These are phyloP conservation scores for Zosterops pallidus DNA, from an alignment of 2,113 vertebrate genomes.

Conservation along the genomic window DNA sequence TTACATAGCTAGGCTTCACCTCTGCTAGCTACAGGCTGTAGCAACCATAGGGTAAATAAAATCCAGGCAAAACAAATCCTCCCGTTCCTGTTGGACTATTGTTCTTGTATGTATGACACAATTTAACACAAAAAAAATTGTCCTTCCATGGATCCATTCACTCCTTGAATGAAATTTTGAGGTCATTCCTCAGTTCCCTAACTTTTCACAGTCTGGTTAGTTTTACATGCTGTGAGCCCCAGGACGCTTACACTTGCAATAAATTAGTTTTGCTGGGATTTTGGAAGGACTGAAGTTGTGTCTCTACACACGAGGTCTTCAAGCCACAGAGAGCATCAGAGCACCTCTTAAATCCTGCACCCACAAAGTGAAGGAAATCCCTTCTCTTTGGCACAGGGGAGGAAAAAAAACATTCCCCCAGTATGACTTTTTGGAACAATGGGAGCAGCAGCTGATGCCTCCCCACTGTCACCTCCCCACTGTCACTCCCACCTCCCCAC, in stretches of 20 bases:
- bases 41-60: neutral
- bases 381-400: neutral
- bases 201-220: neutral
- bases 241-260: neutral
- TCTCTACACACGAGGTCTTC: neutral
- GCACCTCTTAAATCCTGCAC: neutral
- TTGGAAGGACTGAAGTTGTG: neutral
- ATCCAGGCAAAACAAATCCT: neutral
- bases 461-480: neutral
- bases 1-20: neutral
- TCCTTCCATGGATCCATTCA: neutral
- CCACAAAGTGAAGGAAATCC: neutral
- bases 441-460: neutral
- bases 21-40: neutral
- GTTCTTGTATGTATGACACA: neutral
- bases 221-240: neutral
- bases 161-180: neutral
- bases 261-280: neutral
- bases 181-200: neutral
- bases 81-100: neutral
- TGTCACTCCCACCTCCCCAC: neutral
- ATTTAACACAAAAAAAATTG: neutral
- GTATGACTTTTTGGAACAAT: rapidly evolving
- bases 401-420: neutral
- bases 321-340: neutral